Percentiles rank a stretch among this genome's conserved stretches.
Conservation (phyloP, 2,797 vertebrate genomes). For the Coilia nasus region DNA sequence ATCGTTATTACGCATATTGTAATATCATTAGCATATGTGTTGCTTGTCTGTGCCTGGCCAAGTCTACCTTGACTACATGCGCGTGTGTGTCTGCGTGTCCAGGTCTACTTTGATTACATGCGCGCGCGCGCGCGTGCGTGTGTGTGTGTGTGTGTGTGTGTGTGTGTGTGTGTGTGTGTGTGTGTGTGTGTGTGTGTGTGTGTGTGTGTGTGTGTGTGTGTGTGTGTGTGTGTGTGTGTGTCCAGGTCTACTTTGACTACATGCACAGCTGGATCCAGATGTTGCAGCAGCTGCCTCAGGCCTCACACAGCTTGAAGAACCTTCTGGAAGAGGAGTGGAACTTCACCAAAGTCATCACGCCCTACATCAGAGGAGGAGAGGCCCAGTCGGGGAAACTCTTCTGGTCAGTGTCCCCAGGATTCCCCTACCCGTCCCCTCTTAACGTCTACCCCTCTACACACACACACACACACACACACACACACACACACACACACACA, state of each 20-base stretch:
- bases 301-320: slow-evolving; percentile 98
- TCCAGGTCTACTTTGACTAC: slow-evolving; percentile 98
- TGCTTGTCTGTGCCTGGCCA: background rate
- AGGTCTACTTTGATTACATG: no score
- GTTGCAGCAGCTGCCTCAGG: slow-evolving; percentile 98
- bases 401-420: background rate
- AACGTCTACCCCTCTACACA: no score
- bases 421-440: no score
- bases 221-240: background rate
- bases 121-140: no score
- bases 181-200: no score
- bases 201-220: no score
- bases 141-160: no score
- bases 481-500: no score
- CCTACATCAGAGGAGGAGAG: slow-evolving; percentile 95
- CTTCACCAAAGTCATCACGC: slow-evolving; percentile 98
- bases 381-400: slow-evolving; percentile 95
- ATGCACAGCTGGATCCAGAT: slow-evolving; percentile 99
- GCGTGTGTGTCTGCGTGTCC: no score
- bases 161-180: no score
- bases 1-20: no score
- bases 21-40: background rate
- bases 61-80: no score
- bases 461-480: background rate
- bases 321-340: slow-evolving; percentile 98